Conservation (phyloP, 2,888 invertebrate species). For the Dryocosmus kuriphilus region DNA sequence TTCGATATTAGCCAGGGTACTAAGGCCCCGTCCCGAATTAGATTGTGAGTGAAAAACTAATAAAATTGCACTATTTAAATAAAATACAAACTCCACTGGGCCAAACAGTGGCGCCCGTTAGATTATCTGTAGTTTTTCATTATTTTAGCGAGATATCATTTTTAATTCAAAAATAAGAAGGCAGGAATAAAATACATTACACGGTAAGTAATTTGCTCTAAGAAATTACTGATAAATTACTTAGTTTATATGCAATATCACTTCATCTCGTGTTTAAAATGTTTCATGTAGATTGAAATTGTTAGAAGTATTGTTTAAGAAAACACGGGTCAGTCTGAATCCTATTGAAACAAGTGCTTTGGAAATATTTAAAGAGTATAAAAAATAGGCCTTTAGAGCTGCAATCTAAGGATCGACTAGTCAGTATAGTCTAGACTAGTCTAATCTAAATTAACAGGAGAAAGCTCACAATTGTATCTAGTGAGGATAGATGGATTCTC, state of each 20-base stretch:
- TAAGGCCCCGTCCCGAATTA: no score
- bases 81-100: no score
- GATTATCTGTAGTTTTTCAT: no score
- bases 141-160: no score
- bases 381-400: background rate
- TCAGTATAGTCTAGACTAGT: constrained; percentile 52
- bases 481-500: constrained; percentile 45
- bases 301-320: background rate
- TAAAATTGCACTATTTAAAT: no score
- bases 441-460: constrained; percentile 43
- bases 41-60: no score
- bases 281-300: background rate
- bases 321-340: background rate
- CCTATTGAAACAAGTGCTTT: background rate
- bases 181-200: no score
- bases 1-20: no score
- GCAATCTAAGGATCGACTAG: constrained; percentile 64
- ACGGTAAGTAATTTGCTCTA: no score
- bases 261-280: background rate
- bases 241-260: background rate
- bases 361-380: background rate
- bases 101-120: no score
- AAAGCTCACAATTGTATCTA: constrained; percentile 44
- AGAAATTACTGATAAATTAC: background rate
- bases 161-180: no score